Base-by-base conservation (phyloP, 2,888 invertebrate species). In the Torymus tubicola region DNA sequence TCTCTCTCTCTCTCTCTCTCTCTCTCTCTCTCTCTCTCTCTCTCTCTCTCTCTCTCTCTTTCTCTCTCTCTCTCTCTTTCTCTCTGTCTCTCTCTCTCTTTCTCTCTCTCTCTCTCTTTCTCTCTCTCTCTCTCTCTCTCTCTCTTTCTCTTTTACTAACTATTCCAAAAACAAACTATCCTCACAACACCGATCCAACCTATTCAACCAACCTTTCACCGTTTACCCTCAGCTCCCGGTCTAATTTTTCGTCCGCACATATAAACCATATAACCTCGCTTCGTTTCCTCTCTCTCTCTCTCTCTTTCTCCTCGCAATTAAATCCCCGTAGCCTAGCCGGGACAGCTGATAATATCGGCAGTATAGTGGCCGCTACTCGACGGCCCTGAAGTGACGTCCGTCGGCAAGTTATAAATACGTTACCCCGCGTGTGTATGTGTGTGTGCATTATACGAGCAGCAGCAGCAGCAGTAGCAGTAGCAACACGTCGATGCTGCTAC, bases 381-480 rank as follows among this genome's bases (percentile, higher is more conserved):
- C 3, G 52, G 80, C 78, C 63, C 75, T 72, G 60, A 72, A 81
- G 72, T 79, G 75, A 81, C 78, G 80, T 78, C 64, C 68, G 69
- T 76, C 73, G 63, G 63, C 73, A 55, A 72, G 64, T 72, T 81
- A 74, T 79, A 83, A 80, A 80, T 79, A 83, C 76, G 61, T 79
- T 78, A 65, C 64, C 11, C 42, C 42, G 31, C 73, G 13, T 42
- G 31, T n/a, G 31, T 63, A 65, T 58, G 65, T 57, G 21, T 21
- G 58, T n/a, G 58, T 55, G 18, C 24, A 24, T 16, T 74, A 74
- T 74, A 74, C 65, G 16, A 69, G 57, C 63, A 64, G 64, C 14
- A 64, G 12, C 64, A 79, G 69, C 74, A 70, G 74, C 74, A 58
- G 21, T 64, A 79, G 69, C 74, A 74, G 74, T 69, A 58, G 69